Conservation (phyloP, 2,797 vertebrate genomes). For the Sebastes minor region DNA sequence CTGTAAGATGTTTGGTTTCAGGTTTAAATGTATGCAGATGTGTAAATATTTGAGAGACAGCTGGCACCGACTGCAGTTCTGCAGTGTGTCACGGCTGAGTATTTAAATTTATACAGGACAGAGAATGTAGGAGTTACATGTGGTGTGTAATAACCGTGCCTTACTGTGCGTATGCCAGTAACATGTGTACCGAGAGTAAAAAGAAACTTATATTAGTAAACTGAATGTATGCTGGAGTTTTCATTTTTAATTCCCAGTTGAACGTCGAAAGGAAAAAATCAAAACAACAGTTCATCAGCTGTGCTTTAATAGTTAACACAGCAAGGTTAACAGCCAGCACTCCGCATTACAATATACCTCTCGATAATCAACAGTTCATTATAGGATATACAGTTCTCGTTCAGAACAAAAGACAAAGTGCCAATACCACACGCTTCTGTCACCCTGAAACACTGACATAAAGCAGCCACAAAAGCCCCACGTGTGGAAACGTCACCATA, state of each 20-base stretch:
- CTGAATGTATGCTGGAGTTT: conserved; percentile 4
- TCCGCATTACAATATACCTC: conserved; percentile 56
- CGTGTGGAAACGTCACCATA: conserved; percentile 23
- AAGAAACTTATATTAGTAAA: conserved; percentile 40
- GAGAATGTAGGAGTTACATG: conserved; percentile 47
- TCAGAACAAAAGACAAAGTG: conserved; percentile 28
- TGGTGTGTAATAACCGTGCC: conserved; percentile 59
- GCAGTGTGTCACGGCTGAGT: conserved; percentile 20
- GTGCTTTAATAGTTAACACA: conserved; percentile 69
- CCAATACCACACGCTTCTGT: conserved; percentile 25
- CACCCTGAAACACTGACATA: conserved; percentile 36
- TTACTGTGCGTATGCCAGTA: conserved; percentile 69
- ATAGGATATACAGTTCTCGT: conserved; percentile 39
- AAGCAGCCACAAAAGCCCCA: conserved; percentile 40
- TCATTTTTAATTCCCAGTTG: conserved; percentile 1
- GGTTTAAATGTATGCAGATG: conserved; percentile 54
- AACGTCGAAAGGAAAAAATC: background rate
- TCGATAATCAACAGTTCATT: conserved; percentile 29
- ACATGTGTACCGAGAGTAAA: conserved; percentile 57
- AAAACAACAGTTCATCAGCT: conserved; percentile 19
- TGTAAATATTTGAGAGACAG: conserved; percentile 37
- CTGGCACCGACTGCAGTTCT: conserved; percentile 10
- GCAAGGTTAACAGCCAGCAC: conserved; percentile 53
- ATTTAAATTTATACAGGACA: conserved; percentile 37
- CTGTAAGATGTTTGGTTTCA: conserved; percentile 36